Evolutionary conservation across 2,888 invertebrate species (phyloP), one percentile per base, ranked within the genome.

Genomic region (Microctonus brassicae): DNA sequence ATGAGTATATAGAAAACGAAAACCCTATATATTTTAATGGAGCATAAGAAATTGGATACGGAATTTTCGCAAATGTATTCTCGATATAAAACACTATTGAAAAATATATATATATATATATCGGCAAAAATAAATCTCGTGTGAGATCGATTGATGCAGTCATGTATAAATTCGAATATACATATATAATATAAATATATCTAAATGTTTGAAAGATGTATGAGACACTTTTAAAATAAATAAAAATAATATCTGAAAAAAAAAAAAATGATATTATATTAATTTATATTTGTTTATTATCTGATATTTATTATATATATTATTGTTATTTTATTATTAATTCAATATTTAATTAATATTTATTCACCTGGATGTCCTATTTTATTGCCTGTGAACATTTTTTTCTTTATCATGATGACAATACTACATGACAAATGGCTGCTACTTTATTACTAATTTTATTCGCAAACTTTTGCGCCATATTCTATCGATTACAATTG

Each of bases 391-490:
- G n/a, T n/a, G n/a, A n/a, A n/a, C n/a, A n/a, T 29, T 7, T 29
- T 29, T 29, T 29, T 29, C 7, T 29, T 29, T 29, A 5, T 29
- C 29, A 29, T 29, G n/a, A n/a, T 29, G 29, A 29, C 4, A 47
- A 47, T 47, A 47, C 9, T 5, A 33, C 9, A 10, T 70, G 29
- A 52, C 75, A 78, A 13, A 66, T 57, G 9, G 47, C 42, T 1
- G 34, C 60, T 5, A 79, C 78, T 36, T 55, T 63, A n/a, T 20
- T 34, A 9, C 69, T 75, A 10, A 79, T 53, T 20, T 73, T 61
- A 13, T 65, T 68, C 4, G 75, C 66, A 53, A 76, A 78, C 60
- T 53, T 77, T 36, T 74, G 75, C 1, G 77, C 76, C 13, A 65
- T n/a, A n/a, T 74, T 64, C 47, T 72, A 47, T 79, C 79, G 17